A percentile compares a stretch with the other conserved stretches of the same genome.
Evolutionary conservation across 2,113 vertebrate species (phyloP).

Genomic region (Sinocyclocheilus anshuiensis): DNA sequence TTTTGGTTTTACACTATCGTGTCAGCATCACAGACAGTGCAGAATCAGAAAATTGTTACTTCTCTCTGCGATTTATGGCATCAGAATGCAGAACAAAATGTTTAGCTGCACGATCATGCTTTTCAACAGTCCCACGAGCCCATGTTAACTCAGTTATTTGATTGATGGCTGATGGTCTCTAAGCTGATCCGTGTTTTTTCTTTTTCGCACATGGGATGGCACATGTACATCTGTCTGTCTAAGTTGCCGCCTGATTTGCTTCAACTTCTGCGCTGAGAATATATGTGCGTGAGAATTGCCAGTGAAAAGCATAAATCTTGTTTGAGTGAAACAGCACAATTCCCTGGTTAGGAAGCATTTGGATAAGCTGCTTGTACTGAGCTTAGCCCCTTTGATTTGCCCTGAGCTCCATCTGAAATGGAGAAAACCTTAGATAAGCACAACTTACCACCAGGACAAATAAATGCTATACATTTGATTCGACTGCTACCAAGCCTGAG

Average conservation of each 20-base stretch:
- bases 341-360: slow-evolving; percentile 60
- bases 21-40: neutral
- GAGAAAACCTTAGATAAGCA: slow-evolving; percentile 63
- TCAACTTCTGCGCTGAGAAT: slow-evolving; percentile 55
- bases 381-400: slow-evolving; percentile 62
- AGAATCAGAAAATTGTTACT: neutral
- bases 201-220: neutral
- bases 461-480: slow-evolving; percentile 39
- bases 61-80: neutral
- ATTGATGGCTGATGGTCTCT: slow-evolving; percentile 4
- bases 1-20: neutral
- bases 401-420: slow-evolving; percentile 51
- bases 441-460: slow-evolving; percentile 48
- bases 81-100: neutral
- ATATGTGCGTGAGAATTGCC: slow-evolving; percentile 66
- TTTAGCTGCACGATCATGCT: neutral
- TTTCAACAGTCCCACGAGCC: neutral
- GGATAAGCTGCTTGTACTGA: slow-evolving; percentile 67
- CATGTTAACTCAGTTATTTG: slow-evolving; percentile 9
- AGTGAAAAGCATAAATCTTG: slow-evolving; percentile 70
- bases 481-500: neutral
- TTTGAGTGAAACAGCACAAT: slow-evolving; percentile 66
- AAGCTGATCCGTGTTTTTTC: neutral
- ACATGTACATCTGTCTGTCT: slow-evolving; percentile 1
- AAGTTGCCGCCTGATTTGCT: neutral